These are phyloP conservation scores for Steinernema carpocapsae DNA, from an alignment of 2,888 invertebrate species.

Conservation along the genomic window DNA sequence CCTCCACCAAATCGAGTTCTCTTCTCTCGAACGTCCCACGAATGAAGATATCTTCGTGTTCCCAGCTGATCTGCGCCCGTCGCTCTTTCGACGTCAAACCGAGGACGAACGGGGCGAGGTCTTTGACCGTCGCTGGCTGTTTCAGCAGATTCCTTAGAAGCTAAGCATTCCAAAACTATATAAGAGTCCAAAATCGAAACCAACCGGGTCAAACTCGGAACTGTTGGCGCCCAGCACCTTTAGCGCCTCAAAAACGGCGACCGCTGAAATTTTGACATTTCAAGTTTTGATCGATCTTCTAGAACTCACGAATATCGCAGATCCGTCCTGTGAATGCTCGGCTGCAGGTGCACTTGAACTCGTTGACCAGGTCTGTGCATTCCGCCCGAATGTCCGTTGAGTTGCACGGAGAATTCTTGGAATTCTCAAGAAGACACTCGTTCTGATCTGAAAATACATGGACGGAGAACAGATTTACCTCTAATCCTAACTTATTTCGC, in stretches of 20 bases:
- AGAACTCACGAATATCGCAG: slow-evolving; percentile 30
- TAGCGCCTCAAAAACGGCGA: background rate
- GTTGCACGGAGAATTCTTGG: background rate
- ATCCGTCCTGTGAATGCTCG: slow-evolving; percentile 41
- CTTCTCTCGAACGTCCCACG: slow-evolving; percentile 54
- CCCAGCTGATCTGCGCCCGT: slow-evolving; percentile 48
- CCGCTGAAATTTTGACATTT: slow-evolving; percentile 25
- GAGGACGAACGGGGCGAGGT: background rate
- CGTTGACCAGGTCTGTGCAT: slow-evolving; percentile 35
- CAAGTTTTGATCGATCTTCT: no score
- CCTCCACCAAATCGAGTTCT: slow-evolving; percentile 42
- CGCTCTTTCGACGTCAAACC: background rate
- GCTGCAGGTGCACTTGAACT: slow-evolving; percentile 47
- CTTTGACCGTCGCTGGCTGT: slow-evolving; percentile 1
- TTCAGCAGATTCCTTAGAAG: slow-evolving; percentile 34
- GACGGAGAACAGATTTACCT: no score
- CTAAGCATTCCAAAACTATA: background rate
- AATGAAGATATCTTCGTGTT: slow-evolving; percentile 48
- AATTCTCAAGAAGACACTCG: background rate
- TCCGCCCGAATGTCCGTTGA: background rate
- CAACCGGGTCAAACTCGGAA: background rate
- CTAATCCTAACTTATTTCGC: slow-evolving; percentile 12
- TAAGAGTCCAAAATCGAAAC: background rate
- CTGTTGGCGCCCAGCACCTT: background rate
- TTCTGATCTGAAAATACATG: background rate